Base-by-base conservation (phyloP, 1,140 invertebrate species). In the Phortica variegata region DNA sequence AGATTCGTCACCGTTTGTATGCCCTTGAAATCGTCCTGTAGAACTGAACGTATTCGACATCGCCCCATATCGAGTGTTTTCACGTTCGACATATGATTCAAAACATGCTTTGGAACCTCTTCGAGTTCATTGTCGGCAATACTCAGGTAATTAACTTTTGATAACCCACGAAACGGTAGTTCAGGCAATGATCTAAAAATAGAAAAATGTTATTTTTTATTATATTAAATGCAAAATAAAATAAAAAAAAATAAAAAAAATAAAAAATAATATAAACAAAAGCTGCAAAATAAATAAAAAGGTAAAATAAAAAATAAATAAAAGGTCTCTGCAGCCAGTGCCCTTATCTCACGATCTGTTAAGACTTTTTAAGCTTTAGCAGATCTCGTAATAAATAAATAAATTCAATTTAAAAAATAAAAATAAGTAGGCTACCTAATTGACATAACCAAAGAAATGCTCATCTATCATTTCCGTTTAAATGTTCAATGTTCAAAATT, bases 61-160 rank as follows among this genome's bases (percentile, higher is more conserved):
- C 87, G 80, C 42, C 85, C 85, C 12, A 91, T 76, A 74, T 90
- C 87, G 19, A 90, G 69, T 1, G 87, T 88, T 60, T 82, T 81
- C 15, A 90, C 77, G 36, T 83, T 79, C 0, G 87, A 84, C 71
- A 90, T 81, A 68, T 87, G 85, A 32, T 81, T 80, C 12, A 90
- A 78, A 21, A 87, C 81, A 47, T 86, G 80, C 19, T 83, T 79
- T 9, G 88, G 89, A 75, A 91, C 82, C 50, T 82, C 79, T 5
- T 81, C 78, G 16, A 91, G 75, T 37, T 81, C 79, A 66, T 90
- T 90, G 72, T 90, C 87, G 1, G 86, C 83, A 43, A 90, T 76
- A 58, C 87, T 87, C 51, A 90, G 80, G 75, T 82, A 87, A 51
- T 84, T 83, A 41, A 86, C 82, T 57, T 84, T 79, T 47, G 83